Percentiles rank a stretch among this genome's conserved stretches.
Evolutionary conservation across 1,140 invertebrate species (phyloP).

Genomic region (Nymphalis io): DNA sequence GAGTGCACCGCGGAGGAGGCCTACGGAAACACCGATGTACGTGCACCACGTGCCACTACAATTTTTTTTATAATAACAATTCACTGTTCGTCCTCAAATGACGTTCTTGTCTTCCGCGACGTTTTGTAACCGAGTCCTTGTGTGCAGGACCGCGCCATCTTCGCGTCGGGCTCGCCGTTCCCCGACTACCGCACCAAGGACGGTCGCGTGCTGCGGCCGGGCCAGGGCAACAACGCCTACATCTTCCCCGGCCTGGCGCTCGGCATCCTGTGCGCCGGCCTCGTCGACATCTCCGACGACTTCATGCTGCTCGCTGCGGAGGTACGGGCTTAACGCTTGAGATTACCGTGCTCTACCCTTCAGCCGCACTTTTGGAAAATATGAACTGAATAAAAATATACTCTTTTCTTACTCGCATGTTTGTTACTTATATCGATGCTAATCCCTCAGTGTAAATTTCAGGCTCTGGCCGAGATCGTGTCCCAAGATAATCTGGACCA

Average conservation of each 20-base stretch:
- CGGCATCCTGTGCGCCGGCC: constrained; percentile 90
- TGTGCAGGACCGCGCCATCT: constrained; percentile 88
- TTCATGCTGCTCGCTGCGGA: constrained; percentile 94
- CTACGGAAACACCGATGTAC: constrained; percentile 90
- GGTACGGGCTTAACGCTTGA: no score
- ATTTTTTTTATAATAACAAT: background rate
- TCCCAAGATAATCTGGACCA: constrained; percentile 89
- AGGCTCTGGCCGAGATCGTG: constrained; percentile 91
- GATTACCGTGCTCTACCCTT: no score
- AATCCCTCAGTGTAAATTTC: constrained; percentile 51
- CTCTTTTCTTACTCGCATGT: no score
- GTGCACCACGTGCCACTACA: constrained; percentile 25
- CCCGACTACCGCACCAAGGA: constrained; percentile 87
- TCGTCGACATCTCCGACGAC: constrained; percentile 92
- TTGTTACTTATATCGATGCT: no score
- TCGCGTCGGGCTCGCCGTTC: constrained; percentile 97
- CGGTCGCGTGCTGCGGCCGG: constrained; percentile 90
- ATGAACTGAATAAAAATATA: no score
- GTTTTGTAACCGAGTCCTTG: background rate
- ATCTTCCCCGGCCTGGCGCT: constrained; percentile 97
- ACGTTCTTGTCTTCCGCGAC: no score
- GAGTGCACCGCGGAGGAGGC: constrained; percentile 98
- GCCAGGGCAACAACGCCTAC: constrained; percentile 98
- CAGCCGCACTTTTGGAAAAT: no score
- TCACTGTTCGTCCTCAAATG: no score